These are phyloP conservation scores for Cyaniris semiargus DNA, from an alignment of 2,888 invertebrate genomes.

Conservation along the genomic window DNA sequence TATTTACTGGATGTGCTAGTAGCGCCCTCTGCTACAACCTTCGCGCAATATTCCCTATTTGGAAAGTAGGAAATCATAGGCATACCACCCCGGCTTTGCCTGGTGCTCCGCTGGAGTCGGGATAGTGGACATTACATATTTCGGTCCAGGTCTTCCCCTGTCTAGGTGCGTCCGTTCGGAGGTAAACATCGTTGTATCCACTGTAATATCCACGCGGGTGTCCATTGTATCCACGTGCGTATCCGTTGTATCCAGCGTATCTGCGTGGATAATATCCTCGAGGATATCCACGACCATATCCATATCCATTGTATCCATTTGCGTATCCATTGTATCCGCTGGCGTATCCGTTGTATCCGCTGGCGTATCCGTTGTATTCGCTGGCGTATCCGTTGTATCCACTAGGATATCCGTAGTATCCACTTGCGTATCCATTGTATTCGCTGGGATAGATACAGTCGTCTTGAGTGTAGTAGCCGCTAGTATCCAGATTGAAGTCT, in stretches of 20 bases:
- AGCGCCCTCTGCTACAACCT: too few relatives aligned
- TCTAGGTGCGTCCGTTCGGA: neutral
- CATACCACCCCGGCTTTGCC: constrained; percentile 27
- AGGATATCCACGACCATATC: neutral
- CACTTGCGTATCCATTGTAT: neutral
- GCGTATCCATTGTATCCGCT: neutral
- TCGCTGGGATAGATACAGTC: neutral
- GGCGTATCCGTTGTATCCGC: neutral
- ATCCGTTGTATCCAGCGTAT: constrained; percentile 5
- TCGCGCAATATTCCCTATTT: too few relatives aligned
- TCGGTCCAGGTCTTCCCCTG: constrained; percentile 27
- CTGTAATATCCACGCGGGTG: neutral
- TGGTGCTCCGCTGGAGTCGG: neutral
- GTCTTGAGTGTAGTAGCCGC: neutral
- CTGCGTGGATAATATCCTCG: neutral
- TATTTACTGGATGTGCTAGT: too few relatives aligned
- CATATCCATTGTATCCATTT: constrained; percentile 14
- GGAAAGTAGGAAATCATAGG: neutral
- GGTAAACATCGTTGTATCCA: neutral
- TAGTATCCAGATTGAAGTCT: neutral
- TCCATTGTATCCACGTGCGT: neutral
- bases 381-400: neutral
- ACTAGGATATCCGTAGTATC: neutral
- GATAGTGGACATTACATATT: constrained; percentile 26
- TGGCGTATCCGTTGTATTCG: neutral